Base-by-base conservation (phyloP, 2,113 vertebrate genomes). In the Paramormyrops kingsleyae region DNA sequence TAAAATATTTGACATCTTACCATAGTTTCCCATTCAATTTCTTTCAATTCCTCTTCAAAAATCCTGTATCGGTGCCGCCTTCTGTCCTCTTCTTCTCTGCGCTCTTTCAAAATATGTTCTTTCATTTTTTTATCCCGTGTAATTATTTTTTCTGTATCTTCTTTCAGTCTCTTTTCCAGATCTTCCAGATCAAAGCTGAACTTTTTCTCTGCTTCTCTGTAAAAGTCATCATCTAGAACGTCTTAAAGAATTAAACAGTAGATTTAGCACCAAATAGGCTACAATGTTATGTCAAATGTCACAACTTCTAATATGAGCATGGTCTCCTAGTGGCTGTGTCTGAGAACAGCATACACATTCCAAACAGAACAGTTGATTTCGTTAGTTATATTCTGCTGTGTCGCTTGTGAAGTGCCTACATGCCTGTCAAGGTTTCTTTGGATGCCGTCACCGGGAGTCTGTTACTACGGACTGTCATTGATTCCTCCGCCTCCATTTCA, bases 31-130 rank as follows among this genome's bases (percentile, higher is more conserved):
- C 91, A 91, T 56, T 96, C 94, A 90, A 97, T 94, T 90, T 93
- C 96, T 90, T 92, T 94, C 88, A 96, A 95, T 93, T 98, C 96
- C 92, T 94, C 87, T 88, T 97, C 94, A 93, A 98, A 96, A 83
- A 96, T 92, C 87, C 92, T 91, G 77, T 96, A 94, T 91, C 70
- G 92, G 52, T 44, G 91, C 87, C 92, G 50, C 80, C 90, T 95
- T 90, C 91, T 95, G 91, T 95, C 89, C 0, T 95, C 93, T 66
- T 95, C 93, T 62, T 96, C 94, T 93, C 95, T 90, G 90, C 93
- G 93, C 87, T 94, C 93, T 46, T 93, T 93, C 89, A 92, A 91
- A 66, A 35, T 21, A 87, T 88, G 94, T 31, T 95, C 93, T 83
- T 47, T 95, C 89, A 95, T 93, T 91, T 84, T 89, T 90, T 94